Percentiles rank a stretch among this genome's conserved stretches.
Conservation (phyloP, 2,888 invertebrate genomes). For the Sinodicranocentrus sp. region DNA sequence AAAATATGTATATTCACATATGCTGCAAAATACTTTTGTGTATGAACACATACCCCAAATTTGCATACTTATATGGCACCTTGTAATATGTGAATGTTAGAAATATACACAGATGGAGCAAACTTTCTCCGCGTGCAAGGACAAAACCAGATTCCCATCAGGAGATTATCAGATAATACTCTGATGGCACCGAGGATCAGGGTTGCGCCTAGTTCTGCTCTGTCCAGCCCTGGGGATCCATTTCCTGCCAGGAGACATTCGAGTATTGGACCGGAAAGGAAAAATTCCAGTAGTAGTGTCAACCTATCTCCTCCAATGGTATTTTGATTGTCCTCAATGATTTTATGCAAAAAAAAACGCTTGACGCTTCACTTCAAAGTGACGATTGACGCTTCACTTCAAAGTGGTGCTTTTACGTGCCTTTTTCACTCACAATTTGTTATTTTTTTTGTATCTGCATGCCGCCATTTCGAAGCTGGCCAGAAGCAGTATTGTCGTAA, state of each 20-base stretch:
- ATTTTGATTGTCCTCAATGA: too few relatives aligned
- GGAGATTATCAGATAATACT: conserved; percentile 94
- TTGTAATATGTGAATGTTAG: conserved; percentile 7
- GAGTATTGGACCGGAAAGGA: conserved; percentile 93
- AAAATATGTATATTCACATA: too few relatives aligned
- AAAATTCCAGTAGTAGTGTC: conserved; percentile 69
- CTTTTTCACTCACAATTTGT: not conserved
- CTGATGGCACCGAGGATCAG: conserved; percentile 94
- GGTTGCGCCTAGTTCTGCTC: conserved; percentile 92
- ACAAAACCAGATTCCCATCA: conserved; percentile 86
- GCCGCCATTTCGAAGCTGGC: conserved; percentile 55
- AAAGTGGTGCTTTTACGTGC: too few relatives aligned
- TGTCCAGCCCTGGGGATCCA: conserved; percentile 85
- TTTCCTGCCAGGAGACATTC: conserved; percentile 93
- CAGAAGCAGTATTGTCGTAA: conserved; percentile 61
- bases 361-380: too few relatives aligned
- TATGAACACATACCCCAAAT: too few relatives aligned
- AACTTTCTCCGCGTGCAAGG: conserved; percentile 91
- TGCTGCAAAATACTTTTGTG: too few relatives aligned
- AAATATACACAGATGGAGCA: conserved; percentile 61
- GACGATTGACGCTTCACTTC: too few relatives aligned
- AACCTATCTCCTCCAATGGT: conserved; percentile 93
- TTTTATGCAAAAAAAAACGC: too few relatives aligned
- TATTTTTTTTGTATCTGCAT: conserved; percentile 3
- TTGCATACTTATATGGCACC: too few relatives aligned